Evolutionary conservation across 2,888 invertebrate species (phyloP), one percentile per base, ranked within the genome.

Genomic region (Cyaniris semiargus): DNA sequence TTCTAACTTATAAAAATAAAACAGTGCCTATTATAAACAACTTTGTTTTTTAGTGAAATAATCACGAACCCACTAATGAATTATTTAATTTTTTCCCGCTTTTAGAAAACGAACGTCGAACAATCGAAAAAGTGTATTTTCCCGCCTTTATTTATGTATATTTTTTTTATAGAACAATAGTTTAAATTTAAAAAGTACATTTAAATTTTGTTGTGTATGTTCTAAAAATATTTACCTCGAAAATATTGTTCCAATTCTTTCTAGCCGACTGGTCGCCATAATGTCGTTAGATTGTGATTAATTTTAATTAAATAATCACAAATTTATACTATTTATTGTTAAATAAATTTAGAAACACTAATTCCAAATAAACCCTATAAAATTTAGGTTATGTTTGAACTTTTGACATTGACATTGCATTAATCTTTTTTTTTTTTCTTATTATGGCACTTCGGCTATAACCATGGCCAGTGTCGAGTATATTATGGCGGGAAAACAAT

Each of bases 171-270:
- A 58, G 7, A 4, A 60, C 74, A 70, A 44, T 77, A 58, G 76
- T 27, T 58, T 56, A 56, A 44, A 76, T 60, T 60, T 60, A 13
- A 60, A 60, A 60, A 23, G 23, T 60, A 1, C 60, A 56, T 18
- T n/a, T n/a, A n/a, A n/a, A n/a, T 56, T 21, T 60, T 58, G 8
- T 10, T n/a, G n/a, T n/a, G n/a, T 60, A 70, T 72, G 66, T 38
- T 56, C 78, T 53, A n/a, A 76, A 56, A 31, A 48, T 71, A 83
- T 86, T 81, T 92, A 96, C 96, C 96, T 94, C 4, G 95, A 93
- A 84, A 95, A 96, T 85, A 96, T 96, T 38, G 96, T 96, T 75
- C 96, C 96, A 84, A 96, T 96, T 88, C 95, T 96, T 90, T 96
- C 96, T 80, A 96, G 91, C 82, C 96, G 94, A 87, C 95, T 96